phyloP scores from a whole-genome alignment of 2,888 invertebrate species.

The Leptinotarsa rubiginosa region DNA sequence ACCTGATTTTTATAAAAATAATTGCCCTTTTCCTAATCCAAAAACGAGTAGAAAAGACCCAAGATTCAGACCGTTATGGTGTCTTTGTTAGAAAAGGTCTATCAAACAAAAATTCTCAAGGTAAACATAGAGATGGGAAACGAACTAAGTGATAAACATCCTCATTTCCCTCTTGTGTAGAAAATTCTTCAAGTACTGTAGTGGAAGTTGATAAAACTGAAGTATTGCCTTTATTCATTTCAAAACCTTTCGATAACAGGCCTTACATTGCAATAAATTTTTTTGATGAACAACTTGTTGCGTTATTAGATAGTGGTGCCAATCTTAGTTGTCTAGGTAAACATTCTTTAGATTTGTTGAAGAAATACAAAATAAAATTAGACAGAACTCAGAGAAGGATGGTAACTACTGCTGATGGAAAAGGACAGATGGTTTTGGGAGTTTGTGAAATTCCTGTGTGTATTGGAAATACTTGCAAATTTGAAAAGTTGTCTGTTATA shows the following conservation, averaged over 20 bases:
- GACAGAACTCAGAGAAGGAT: background rate
- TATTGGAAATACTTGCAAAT: background rate
- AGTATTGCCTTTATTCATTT: background rate
- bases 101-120: background rate
- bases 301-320: background rate
- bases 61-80: background rate
- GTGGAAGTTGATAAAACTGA: background rate
- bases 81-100: background rate
- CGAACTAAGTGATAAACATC: background rate
- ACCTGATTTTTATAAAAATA: background rate
- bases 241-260: background rate
- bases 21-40: background rate
- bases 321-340: background rate
- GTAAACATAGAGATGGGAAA: background rate
- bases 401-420: background rate
- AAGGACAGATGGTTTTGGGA: background rate
- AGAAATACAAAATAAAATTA: background rate
- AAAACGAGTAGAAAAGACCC: background rate
- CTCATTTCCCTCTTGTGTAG: background rate
- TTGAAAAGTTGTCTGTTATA: background rate
- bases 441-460: slow-evolving; percentile 2
- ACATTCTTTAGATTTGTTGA: background rate
- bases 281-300: background rate
- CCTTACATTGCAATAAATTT: background rate
- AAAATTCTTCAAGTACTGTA: background rate